Percentiles rank a stretch among this genome's conserved stretches.
Evolutionary conservation across 2,888 invertebrate species (phyloP).

Genomic region (Cosmia pyralina): DNA sequence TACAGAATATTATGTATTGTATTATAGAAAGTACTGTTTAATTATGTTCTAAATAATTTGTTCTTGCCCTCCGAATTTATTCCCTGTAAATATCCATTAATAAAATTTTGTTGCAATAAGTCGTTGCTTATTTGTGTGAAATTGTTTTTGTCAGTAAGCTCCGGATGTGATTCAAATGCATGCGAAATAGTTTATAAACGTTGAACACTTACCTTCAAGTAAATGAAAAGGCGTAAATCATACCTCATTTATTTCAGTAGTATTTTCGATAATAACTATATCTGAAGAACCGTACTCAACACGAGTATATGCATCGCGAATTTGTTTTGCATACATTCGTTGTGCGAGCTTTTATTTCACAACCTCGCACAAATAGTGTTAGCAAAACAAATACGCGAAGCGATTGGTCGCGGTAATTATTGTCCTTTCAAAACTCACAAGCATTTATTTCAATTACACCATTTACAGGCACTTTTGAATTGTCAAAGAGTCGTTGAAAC

Average conservation of each 20-base stretch:
- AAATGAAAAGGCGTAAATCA: background rate
- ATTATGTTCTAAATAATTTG: conserved; percentile 17
- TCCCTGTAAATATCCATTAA: conserved; percentile 65
- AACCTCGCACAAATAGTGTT: background rate
- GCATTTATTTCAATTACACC: no score
- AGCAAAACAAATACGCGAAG: background rate
- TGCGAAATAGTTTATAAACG: conserved; percentile 4
- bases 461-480: no score
- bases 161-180: conserved; percentile 4
- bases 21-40: conserved; percentile 14
- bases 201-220: background rate
- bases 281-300: background rate
- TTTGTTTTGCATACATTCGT: background rate
- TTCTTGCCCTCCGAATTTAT: conserved; percentile 37
- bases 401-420: background rate
- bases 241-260: background rate
- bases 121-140: conserved; percentile 30
- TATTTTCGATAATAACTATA: background rate
- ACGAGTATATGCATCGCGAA: background rate
- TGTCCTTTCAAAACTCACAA: background rate
- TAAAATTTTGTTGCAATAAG: conserved; percentile 62
- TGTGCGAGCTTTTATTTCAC: background rate
- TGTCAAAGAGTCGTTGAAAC: no score
- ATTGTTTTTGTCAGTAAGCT: background rate
- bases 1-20: conserved; percentile 11